These are phyloP conservation scores for Apoda limacodes DNA, from an alignment of 2,888 invertebrate species.

Conservation along the genomic window DNA sequence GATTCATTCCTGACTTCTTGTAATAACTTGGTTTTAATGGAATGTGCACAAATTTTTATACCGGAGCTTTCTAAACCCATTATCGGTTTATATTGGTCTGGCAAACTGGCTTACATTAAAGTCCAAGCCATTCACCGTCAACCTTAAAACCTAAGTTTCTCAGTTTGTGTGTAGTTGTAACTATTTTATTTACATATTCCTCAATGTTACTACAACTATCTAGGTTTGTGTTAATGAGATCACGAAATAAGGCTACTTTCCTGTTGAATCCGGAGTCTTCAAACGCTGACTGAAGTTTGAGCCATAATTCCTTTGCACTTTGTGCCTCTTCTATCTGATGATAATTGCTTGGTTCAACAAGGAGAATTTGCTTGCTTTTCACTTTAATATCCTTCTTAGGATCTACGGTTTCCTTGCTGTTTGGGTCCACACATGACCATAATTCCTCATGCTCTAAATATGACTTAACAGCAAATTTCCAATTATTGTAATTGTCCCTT, in stretches of 20 bases:
- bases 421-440: conserved; percentile 13
- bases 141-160: conserved; percentile 19
- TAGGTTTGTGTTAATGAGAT: conserved; percentile 17
- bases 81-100: conserved; percentile 17
- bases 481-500: conserved; percentile 12
- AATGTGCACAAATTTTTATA: conserved; percentile 14
- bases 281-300: conserved; percentile 15
- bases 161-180: conserved; percentile 17
- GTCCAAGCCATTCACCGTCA: conserved; percentile 21
- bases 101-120: conserved; percentile 17
- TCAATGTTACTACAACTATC: conserved; percentile 15
- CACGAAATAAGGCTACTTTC: conserved; percentile 16
- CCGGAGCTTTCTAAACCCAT: conserved; percentile 16
- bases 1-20: conserved; percentile 12
- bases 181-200: conserved; percentile 19
- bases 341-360: conserved; percentile 17
- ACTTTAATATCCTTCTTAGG: conserved; percentile 11
- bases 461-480: conserved; percentile 16
- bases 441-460: conserved; percentile 19
- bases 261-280: conserved; percentile 19
- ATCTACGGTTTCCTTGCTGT: conserved; percentile 1
- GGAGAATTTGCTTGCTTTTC: conserved; percentile 13
- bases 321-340: conserved; percentile 16
- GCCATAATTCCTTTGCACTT: conserved; percentile 16
- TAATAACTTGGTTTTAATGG: conserved; percentile 16